Evolutionary conservation across 2,113 vertebrate genomes (phyloP).

Genomic region (Syrmaticus mikado): DNA sequence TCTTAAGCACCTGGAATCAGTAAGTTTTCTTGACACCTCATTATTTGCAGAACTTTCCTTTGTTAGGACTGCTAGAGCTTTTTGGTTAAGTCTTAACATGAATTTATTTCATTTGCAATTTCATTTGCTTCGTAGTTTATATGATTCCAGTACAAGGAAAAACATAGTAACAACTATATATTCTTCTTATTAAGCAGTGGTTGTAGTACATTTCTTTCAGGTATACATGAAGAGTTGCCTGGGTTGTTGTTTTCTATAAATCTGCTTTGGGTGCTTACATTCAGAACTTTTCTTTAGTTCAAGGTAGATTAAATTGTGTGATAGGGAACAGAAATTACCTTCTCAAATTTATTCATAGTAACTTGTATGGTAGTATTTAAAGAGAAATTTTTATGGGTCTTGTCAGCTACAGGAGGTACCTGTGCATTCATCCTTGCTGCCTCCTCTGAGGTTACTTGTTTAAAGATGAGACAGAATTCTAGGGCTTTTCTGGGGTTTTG

Average conservation of each 20-base stretch:
- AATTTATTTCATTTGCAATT: neutral
- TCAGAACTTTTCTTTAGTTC: neutral
- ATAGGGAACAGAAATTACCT: neutral
- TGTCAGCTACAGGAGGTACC: neutral
- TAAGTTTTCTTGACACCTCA: neutral
- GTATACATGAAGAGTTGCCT: neutral
- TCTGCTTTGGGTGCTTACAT: neutral
- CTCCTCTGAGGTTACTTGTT: neutral
- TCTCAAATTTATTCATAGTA: neutral
- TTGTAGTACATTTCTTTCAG: neutral
- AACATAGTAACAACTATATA: neutral
- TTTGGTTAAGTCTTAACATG: neutral
- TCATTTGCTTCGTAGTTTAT: neutral
- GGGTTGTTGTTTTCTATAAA: neutral
- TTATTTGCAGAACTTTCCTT: neutral
- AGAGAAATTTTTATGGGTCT: neutral
- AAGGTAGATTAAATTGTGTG: neutral
- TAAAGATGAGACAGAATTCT: neutral
- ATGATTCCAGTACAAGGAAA: neutral
- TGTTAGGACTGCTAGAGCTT: neutral
- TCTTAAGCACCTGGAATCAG: rapidly evolving
- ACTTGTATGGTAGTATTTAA: neutral
- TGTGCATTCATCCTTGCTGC: neutral
- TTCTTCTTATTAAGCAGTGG: neutral
- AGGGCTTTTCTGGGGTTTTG: neutral